phyloP scores from a whole-genome alignment of 2,113 vertebrate genomes.

The Conger conger region DNA sequence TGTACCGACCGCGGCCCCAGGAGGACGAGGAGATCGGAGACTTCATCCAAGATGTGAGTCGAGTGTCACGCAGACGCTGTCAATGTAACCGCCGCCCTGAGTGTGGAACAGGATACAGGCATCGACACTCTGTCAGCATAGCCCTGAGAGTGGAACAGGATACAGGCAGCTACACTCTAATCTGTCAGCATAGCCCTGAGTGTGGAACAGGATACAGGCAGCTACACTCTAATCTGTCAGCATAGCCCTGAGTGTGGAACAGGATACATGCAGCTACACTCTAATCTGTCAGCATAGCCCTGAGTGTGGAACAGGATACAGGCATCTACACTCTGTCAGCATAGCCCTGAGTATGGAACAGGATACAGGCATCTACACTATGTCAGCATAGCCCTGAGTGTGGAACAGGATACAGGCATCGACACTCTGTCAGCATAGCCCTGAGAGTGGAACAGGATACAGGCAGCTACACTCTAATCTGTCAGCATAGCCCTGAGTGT shows the following conservation, averaged over 20 bases:
- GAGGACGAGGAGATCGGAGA: constrained; percentile 91
- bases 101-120: not conserved
- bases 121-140: too few species aligned
- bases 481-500: too few species aligned
- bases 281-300: not conserved
- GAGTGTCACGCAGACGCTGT: not conserved
- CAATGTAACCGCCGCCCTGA: not conserved
- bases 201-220: too few species aligned
- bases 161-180: not conserved
- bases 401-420: not conserved
- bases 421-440: too few species aligned
- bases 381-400: too few species aligned
- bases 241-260: too few species aligned
- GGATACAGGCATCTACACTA: not conserved
- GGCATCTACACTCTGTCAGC: too few species aligned
- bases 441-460: not conserved
- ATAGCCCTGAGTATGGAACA: not conserved
- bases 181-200: too few species aligned
- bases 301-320: too few species aligned
- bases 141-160: not conserved
- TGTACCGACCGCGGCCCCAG: constrained; percentile 80
- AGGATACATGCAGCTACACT: too few species aligned
- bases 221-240: too few species aligned
- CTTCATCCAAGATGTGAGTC: constrained; percentile 88
- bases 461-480: not conserved